These are phyloP conservation scores for Brachionus asplanchnoidis DNA, from an alignment of 1,140 invertebrate genomes.

Conservation along the genomic window DNA sequence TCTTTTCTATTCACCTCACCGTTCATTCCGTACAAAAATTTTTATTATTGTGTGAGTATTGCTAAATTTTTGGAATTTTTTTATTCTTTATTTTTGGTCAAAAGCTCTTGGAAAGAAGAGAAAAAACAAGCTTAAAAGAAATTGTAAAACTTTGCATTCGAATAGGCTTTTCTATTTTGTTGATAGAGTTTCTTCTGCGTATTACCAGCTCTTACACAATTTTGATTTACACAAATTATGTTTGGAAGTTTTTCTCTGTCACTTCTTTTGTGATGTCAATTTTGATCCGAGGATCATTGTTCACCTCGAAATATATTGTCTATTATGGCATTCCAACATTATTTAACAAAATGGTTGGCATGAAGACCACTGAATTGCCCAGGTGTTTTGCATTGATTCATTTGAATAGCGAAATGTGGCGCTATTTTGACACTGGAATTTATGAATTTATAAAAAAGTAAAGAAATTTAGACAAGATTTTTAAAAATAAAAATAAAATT, in stretches of 20 bases:
- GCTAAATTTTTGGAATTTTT: not conserved
- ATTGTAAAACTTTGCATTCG: not conserved
- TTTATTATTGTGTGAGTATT: not conserved
- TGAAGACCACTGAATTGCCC: conserved; percentile 7
- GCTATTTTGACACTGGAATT: conserved; percentile 35
- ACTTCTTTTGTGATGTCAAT: not conserved
- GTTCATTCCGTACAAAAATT: conserved; percentile 30
- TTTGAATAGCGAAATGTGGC: conserved; percentile 34
- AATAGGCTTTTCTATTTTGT: not conserved
- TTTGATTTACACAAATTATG: not conserved
- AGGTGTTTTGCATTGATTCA: conserved; percentile 20
- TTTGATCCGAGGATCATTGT: not conserved
- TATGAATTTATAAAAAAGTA: conserved; percentile 42
- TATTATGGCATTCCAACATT: conserved; percentile 11
- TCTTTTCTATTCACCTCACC: conserved; percentile 24
- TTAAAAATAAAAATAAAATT: not conserved
- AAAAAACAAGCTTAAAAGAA: not conserved
- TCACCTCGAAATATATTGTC: conserved; percentile 22
- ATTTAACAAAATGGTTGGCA: not conserved
- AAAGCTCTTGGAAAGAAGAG: not conserved
- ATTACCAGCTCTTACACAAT: not conserved
- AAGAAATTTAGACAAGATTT: not conserved
- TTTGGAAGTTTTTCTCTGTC: not conserved
- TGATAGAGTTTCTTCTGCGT: not conserved
- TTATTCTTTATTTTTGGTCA: not conserved